Percentiles rank a stretch among this genome's conserved stretches.
These are phyloP conservation scores for Pyrgilauda ruficollis DNA, from an alignment of 2,113 vertebrate species.

Conservation along the genomic window DNA sequence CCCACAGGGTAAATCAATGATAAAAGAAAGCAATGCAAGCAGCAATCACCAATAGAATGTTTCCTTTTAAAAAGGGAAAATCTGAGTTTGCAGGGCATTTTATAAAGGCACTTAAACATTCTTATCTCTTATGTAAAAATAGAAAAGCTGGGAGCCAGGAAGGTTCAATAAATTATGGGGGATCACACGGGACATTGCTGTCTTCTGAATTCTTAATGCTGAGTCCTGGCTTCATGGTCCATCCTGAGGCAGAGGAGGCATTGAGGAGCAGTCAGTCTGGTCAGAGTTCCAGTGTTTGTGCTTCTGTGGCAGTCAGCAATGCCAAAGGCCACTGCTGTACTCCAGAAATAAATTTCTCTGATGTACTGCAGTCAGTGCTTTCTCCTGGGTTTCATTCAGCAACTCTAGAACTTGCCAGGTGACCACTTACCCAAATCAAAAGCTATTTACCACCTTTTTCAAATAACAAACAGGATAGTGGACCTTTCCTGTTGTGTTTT, in stretches of 20 bases:
- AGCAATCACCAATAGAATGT: background rate
- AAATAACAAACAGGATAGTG: background rate
- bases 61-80: background rate
- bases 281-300: background rate
- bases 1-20: background rate
- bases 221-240: background rate
- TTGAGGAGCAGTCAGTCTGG: background rate
- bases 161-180: background rate
- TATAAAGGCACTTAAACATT: background rate
- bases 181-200: accelerated
- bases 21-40: background rate
- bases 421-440: background rate
- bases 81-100: background rate
- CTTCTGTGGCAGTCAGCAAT: background rate
- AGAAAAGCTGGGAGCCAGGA: background rate
- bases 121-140: background rate
- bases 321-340: background rate
- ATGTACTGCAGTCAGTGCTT: background rate
- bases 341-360: background rate
- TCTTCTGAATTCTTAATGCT: background rate
- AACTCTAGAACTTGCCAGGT: background rate
- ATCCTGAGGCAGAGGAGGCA: background rate
- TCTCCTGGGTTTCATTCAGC: background rate
- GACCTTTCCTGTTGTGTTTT: background rate
- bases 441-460: background rate